Conservation (phyloP, 2,888 invertebrate genomes). For the Anorthoa munda region DNA sequence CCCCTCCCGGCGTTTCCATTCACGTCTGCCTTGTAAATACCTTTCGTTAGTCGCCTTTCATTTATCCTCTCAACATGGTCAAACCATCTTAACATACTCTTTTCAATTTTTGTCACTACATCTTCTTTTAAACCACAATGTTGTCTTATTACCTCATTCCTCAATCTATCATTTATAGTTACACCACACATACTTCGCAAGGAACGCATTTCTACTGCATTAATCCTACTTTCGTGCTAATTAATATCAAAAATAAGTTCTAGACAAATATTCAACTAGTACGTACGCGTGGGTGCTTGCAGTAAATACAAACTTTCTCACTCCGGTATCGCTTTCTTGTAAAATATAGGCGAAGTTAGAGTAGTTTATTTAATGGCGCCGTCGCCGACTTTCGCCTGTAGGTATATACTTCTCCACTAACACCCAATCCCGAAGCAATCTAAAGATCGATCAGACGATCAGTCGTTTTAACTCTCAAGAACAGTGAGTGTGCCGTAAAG, state of each 20-base stretch:
- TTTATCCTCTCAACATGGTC: too few relatives aligned
- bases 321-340: constrained; percentile 77
- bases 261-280: constrained; percentile 60
- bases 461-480: constrained; percentile 43
- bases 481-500: constrained; percentile 18
- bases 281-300: constrained; percentile 62
- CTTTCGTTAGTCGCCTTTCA: too few relatives aligned
- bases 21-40: too few relatives aligned
- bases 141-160: too few relatives aligned
- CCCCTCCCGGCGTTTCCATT: too few relatives aligned
- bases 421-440: constrained; percentile 77
- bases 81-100: too few relatives aligned
- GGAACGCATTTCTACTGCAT: too few relatives aligned
- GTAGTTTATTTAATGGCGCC: constrained; percentile 82
- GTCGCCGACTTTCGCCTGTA: constrained; percentile 74
- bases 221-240: too few relatives aligned
- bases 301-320: constrained; percentile 78
- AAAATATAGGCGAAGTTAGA: constrained; percentile 83
- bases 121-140: too few relatives aligned
- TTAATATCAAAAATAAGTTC: constrained; percentile 61
- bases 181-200: too few relatives aligned
- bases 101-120: too few relatives aligned
- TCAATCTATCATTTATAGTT: too few relatives aligned
- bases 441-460: constrained; percentile 72
- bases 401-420: constrained; percentile 66